Percentiles rank a stretch among this genome's conserved stretches.
These are phyloP conservation scores for Chaetodon auriga DNA, from an alignment of 2,113 vertebrate genomes.

Conservation along the genomic window DNA sequence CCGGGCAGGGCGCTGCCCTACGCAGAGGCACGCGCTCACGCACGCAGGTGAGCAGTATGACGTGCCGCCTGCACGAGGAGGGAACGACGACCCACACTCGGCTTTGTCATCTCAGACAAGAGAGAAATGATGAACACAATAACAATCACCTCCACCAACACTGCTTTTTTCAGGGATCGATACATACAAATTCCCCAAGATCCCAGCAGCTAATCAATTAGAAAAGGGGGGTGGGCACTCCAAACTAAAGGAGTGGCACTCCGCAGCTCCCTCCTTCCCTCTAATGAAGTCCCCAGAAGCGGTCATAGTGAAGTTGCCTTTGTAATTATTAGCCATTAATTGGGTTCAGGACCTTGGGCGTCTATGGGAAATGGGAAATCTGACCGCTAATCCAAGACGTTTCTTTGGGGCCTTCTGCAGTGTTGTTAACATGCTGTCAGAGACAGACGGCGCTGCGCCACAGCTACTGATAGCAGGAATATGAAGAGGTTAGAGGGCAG, in stretches of 20 bases:
- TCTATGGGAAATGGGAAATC: conserved; percentile 88
- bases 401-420: conserved; percentile 67
- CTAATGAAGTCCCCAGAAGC: conserved; percentile 75
- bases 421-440: conserved; percentile 76
- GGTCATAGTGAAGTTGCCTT: conserved; percentile 74
- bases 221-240: background rate
- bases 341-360: conserved; percentile 91
- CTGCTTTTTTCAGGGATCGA: background rate
- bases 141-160: background rate
- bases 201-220: conserved; percentile 46
- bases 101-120: background rate
- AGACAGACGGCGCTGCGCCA: conserved; percentile 56
- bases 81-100: background rate
- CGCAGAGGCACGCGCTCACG: background rate
- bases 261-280: conserved; percentile 17
- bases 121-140: background rate
- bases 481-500: conserved; percentile 64
- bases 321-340: conserved; percentile 96
- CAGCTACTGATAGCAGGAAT: conserved; percentile 52
- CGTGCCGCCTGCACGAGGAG: background rate
- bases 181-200: conserved; percentile 18
- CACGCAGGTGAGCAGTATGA: background rate
- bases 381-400: conserved; percentile 86
- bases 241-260: conserved; percentile 31
- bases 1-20: conserved; percentile 30